phyloP scores from a whole-genome alignment of 2,113 vertebrate genomes.

The Pungitius pungitius region DNA sequence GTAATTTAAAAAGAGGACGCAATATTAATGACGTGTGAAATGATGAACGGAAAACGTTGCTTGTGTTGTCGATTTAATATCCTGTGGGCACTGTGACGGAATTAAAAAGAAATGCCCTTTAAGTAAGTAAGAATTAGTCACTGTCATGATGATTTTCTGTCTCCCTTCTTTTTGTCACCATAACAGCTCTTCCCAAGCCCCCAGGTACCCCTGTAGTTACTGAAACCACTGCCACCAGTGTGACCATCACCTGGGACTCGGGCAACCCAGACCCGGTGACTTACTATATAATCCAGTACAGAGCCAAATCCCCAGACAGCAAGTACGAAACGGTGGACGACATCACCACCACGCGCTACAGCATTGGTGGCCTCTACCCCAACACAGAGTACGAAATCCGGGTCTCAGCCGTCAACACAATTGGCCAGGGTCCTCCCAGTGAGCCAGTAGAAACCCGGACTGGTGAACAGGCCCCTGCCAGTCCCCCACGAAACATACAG shows the following conservation, averaged over 20 bases:
- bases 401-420: conserved; percentile 95
- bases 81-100: background rate
- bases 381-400: conserved; percentile 98
- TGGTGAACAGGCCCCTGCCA: conserved; percentile 94
- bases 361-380: conserved; percentile 96
- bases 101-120: background rate
- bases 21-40: background rate
- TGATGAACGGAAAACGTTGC: background rate
- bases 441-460: conserved; percentile 94
- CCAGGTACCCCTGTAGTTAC: conserved; percentile 94
- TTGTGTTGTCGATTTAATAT: background rate
- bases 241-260: conserved; percentile 99
- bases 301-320: conserved; percentile 92
- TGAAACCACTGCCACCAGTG: conserved; percentile 97
- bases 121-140: too few species aligned
- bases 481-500: conserved; percentile 92
- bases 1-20: background rate
- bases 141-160: background rate
- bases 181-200: conserved; percentile 93
- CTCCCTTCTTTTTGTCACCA: conserved; percentile 13
- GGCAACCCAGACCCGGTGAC: conserved; percentile 96
- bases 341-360: conserved; percentile 98
- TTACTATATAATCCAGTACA: conserved; percentile 97
- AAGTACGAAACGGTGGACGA: conserved; percentile 95
- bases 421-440: conserved; percentile 95